A percentile compares a stretch with the other conserved stretches of the same genome.
These are phyloP conservation scores for Stichodactyla helianthus DNA, from an alignment of 64 coral and sea anemone genomes.

Conservation along the genomic window DNA sequence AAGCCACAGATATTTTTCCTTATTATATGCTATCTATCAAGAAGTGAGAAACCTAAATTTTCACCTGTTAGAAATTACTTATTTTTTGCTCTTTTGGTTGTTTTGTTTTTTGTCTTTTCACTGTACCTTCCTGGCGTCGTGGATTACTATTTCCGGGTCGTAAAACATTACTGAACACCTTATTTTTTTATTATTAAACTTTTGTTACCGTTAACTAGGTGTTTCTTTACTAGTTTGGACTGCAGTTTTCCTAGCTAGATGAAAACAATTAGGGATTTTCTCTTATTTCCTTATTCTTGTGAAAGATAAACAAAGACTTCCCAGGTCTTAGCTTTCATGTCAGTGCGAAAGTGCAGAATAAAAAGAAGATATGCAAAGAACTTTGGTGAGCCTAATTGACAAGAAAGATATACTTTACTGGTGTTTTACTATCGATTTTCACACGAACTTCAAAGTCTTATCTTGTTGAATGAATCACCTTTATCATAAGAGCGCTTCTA, in stretches of 20 bases:
- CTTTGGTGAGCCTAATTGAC: background rate
- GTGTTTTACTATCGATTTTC: background rate
- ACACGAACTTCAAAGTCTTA: background rate
- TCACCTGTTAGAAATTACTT: background rate
- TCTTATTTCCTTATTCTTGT: background rate
- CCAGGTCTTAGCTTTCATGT: background rate
- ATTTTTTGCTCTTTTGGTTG: background rate
- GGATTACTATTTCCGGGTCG: background rate
- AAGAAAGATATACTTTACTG: conserved; percentile 2
- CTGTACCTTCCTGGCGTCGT: background rate
- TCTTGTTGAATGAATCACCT: background rate
- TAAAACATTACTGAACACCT: conserved; percentile 7
- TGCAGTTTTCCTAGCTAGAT: background rate
- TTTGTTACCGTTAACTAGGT: background rate
- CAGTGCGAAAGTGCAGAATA: background rate
- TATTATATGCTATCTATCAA: background rate
- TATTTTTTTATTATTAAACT: conserved; percentile 4
- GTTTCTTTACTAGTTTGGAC: conserved; percentile 3
- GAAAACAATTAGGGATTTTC: background rate
- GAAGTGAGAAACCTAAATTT: background rate
- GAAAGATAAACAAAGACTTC: background rate
- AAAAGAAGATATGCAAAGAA: background rate
- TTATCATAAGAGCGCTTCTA: background rate
- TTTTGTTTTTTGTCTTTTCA: background rate
- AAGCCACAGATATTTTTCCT: background rate